Conservation (phyloP, 2,797 vertebrate species). For the Numenius phaeopus region DNA sequence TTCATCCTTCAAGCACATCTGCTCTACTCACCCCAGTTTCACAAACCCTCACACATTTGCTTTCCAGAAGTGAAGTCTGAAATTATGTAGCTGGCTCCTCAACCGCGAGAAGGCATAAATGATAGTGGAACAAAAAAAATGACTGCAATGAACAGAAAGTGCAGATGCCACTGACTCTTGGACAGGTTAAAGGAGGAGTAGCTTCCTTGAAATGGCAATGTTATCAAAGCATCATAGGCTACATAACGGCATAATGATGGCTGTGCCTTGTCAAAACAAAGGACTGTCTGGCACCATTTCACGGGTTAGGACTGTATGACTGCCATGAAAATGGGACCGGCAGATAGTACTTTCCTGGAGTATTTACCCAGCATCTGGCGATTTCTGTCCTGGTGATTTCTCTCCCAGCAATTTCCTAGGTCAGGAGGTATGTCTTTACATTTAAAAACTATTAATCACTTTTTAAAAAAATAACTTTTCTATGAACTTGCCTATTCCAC, state of each 20-base stretch:
- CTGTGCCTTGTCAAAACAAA: neutral
- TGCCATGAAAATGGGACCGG: neutral
- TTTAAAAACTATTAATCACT: neutral
- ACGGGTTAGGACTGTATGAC: neutral
- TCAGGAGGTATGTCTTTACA: neutral
- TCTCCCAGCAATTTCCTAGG: neutral
- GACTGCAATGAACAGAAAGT: neutral
- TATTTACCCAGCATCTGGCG: neutral
- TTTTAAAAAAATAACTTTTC: neutral
- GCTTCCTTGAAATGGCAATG: neutral
- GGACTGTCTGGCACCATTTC: neutral
- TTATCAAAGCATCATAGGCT: neutral
- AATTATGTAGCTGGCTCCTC: neutral
- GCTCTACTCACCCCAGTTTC: neutral
- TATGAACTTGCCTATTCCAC: neutral
- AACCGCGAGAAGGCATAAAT: neutral
- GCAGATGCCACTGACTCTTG: neutral
- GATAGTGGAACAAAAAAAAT: neutral
- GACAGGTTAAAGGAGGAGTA: neutral
- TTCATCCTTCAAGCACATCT: neutral
- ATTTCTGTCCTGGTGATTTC: neutral
- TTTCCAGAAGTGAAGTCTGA: neutral
- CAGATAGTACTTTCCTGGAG: neutral
- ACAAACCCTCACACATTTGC: neutral
- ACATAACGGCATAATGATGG: rapidly evolving